Evolutionary conservation across 2,888 invertebrate species (phyloP).

Genomic region (Agrenia bidenticulata): DNA sequence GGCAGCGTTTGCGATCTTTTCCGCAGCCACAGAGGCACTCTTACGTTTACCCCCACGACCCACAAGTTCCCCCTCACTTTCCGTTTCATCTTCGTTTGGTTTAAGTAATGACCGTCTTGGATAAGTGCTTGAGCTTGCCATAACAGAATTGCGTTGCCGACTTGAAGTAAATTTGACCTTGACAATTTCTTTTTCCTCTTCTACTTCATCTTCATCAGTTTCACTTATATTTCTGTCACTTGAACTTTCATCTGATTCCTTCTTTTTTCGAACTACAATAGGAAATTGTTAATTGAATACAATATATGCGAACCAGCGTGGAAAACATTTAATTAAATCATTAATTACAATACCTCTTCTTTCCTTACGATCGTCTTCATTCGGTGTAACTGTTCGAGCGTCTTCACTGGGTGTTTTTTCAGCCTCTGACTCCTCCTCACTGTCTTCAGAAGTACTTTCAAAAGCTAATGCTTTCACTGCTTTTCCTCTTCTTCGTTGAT

Average conservation of each 20-base stretch:
- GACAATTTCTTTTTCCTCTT: constrained; percentile 19
- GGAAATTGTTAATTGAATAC: too few relatives aligned
- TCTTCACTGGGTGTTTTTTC: too few relatives aligned
- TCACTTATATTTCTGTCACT: too few relatives aligned
- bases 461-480: constrained; percentile 18
- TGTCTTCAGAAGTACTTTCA: constrained; percentile 21
- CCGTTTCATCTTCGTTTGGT: constrained; percentile 29
- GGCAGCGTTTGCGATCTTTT: constrained; percentile 56
- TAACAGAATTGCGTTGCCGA: constrained; percentile 13
- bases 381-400: too few relatives aligned
- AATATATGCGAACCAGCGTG: too few relatives aligned
- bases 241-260: too few relatives aligned
- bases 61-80: constrained; percentile 27
- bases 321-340: too few relatives aligned
- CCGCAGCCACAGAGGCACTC: constrained; percentile 56
- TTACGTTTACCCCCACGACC: constrained; percentile 47
- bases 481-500: constrained; percentile 23
- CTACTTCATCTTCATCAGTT: neutral
- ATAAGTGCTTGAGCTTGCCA: neutral
- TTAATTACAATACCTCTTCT: too few relatives aligned
- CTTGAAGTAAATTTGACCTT: constrained; percentile 8
- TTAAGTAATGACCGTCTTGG: neutral
- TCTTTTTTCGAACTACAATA: too few relatives aligned
- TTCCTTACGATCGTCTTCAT: too few relatives aligned
- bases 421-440: constrained; percentile 42